Base-by-base conservation (phyloP, 2,113 vertebrate genomes). In the Mionectes macconnelli region DNA sequence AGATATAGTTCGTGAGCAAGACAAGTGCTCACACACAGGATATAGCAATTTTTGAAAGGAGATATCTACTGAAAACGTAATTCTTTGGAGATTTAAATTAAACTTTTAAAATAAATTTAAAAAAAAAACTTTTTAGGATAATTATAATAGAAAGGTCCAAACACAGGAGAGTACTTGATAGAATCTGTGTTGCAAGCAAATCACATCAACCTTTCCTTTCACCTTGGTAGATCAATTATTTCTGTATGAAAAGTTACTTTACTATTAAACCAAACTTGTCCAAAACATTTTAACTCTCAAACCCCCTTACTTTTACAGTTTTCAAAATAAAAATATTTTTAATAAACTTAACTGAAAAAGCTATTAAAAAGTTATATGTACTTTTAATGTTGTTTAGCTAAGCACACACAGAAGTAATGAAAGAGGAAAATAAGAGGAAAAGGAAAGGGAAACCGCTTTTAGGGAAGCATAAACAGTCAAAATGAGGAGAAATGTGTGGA, bases 21-120 rank as follows among this genome's bases (percentile, higher is more conserved):
- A 82, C 8, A 50, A 89, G 21, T 91, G 11, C 10, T 27, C 8
- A 73, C 40, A 52, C 1, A 28, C 7, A 83, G 64, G 27, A 31
- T 21, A 5, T 16, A 66, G 11, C 37, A 78, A 33, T 73, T 67
- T 76, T 19, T 16, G 21, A 85, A 60, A 63, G 10, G 8, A 77
- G 3, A 8, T 56, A 52, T 16, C 16, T 85, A 39, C 42, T 80
- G 40, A 91, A 88, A 93, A 77, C 31, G 1, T 82, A 15, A 53
- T 82, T 33, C 16, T 89, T 91, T 35, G 52, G 50, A 77, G 40
- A 57, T 44, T 74, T 63, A 33, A 87, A 90, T 80, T 44, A 84
- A 67, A 66, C 31, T n/a, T n/a, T n/a, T n/a, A n/a, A n/a, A n/a
- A n/a, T n/a, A n/a, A n/a, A n/a, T n/a, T n/a, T n/a, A n/a, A n/a